These are phyloP conservation scores for Phortica variegata DNA, from an alignment of 1,140 invertebrate species.

Conservation along the genomic window DNA sequence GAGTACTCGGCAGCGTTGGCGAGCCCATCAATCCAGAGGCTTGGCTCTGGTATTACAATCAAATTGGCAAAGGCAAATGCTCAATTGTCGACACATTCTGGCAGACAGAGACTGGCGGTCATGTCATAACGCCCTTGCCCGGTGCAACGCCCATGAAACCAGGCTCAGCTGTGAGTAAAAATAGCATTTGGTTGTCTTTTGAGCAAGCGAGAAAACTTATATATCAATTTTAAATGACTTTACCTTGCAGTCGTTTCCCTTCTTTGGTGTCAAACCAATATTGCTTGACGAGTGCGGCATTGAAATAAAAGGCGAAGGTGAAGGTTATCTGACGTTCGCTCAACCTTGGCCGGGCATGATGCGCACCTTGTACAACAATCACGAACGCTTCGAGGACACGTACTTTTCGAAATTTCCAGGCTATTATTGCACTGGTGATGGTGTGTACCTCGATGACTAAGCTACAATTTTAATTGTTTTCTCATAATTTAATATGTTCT, in stretches of 20 bases:
- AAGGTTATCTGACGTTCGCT: constrained; percentile 92
- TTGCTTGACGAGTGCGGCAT: constrained; percentile 86
- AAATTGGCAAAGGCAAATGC: constrained; percentile 78
- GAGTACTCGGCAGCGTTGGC: constrained; percentile 91
- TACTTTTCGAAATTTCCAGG: constrained; percentile 96
- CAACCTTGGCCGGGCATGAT: constrained; percentile 97
- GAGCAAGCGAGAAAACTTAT: not conserved
- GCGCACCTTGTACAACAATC: constrained; percentile 89
- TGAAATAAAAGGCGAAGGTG: constrained; percentile 83
- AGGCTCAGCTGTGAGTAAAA: constrained; percentile 86
- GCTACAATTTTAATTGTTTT: not conserved
- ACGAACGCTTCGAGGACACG: constrained; percentile 88
- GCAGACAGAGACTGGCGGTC: constrained; percentile 98
- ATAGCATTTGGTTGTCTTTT: not conserved
- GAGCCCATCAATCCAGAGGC: constrained; percentile 98
- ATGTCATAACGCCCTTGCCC: constrained; percentile 92
- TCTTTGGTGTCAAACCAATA: constrained; percentile 91
- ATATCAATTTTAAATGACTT: not conserved
- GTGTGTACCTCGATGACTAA: constrained; percentile 68
- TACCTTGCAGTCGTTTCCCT: constrained; percentile 82
- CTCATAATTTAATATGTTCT: not conserved
- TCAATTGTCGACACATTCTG: constrained; percentile 98
- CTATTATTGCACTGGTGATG: constrained; percentile 96
- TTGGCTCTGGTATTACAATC: constrained; percentile 94
- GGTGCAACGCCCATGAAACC: constrained; percentile 95